These are phyloP conservation scores for Diabrotica balteata DNA, from an alignment of 2,888 invertebrate genomes.

Conservation along the genomic window DNA sequence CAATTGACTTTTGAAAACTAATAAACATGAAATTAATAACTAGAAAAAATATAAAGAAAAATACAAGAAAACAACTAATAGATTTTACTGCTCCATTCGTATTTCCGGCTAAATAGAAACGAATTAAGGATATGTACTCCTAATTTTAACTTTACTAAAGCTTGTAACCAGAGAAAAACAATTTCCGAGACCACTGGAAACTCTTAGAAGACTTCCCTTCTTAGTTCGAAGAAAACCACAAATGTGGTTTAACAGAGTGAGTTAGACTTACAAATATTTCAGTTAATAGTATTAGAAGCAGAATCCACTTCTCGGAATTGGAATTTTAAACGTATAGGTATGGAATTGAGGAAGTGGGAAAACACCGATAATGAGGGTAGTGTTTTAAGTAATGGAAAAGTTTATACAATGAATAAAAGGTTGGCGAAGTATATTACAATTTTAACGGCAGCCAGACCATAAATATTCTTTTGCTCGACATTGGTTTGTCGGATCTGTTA, in stretches of 20 bases:
- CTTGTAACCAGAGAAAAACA: slow-evolving; percentile 1
- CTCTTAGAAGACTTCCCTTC: background rate
- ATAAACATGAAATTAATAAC: too few relatives aligned
- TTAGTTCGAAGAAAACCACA: slow-evolving; percentile 15
- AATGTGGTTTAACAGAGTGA: slow-evolving; percentile 11
- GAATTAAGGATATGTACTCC: background rate
- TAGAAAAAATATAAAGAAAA: too few relatives aligned
- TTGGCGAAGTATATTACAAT: slow-evolving; percentile 18
- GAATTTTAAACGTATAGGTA: slow-evolving; percentile 27
- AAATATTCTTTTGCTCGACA: slow-evolving; percentile 11
- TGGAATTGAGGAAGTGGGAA: slow-evolving; percentile 18
- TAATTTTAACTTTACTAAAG: background rate
- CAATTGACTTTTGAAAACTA: too few relatives aligned
- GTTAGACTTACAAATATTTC: slow-evolving; percentile 23
- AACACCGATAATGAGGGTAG: slow-evolving; percentile 23
- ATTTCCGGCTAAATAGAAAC: background rate
- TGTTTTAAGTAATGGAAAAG: slow-evolving; percentile 23
- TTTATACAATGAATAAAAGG: slow-evolving; percentile 14
- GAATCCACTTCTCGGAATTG: slow-evolving; percentile 24
- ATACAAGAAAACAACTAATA: too few relatives aligned
- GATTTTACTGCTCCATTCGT: too few relatives aligned
- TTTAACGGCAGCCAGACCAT: slow-evolving; percentile 5
- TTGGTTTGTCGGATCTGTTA: slow-evolving; percentile 9
- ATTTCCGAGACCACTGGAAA: background rate
- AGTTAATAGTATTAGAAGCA: slow-evolving; percentile 23